These are phyloP conservation scores for Propsilocerus akamusi DNA, from an alignment of 1,140 invertebrate species.

Conservation along the genomic window DNA sequence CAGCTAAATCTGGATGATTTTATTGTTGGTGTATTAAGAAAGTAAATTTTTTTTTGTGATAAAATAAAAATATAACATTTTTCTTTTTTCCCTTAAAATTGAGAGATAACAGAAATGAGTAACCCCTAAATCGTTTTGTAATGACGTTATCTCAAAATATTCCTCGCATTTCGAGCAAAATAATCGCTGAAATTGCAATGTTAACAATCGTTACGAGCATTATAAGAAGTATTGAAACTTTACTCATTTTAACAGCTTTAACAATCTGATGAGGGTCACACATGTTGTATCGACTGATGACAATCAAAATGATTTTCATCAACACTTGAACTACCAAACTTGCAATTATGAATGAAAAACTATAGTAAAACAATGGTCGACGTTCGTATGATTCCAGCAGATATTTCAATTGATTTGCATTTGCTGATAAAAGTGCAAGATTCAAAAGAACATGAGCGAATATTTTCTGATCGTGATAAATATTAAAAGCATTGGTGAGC, in stretches of 20 bases:
- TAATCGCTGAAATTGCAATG: slow-evolving; percentile 70
- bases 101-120: too few species aligned
- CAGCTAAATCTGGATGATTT: too few species aligned
- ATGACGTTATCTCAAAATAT: too few species aligned
- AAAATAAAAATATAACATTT: too few species aligned
- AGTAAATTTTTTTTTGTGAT: too few species aligned
- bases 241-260: slow-evolving; percentile 59
- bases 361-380: slow-evolving; percentile 59
- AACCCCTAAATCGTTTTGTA: too few species aligned
- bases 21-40: too few species aligned
- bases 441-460: slow-evolving; percentile 83
- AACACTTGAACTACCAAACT: slow-evolving; percentile 44
- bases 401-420: slow-evolving; percentile 76
- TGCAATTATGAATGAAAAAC: slow-evolving; percentile 52
- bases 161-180: too few species aligned
- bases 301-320: slow-evolving; percentile 69
- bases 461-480: slow-evolving; percentile 84
- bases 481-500: slow-evolving; percentile 33
- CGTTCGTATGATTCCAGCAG: slow-evolving; percentile 45
- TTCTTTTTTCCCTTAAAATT: too few species aligned
- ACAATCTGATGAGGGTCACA: slow-evolving; percentile 48
- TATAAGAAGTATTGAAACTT: slow-evolving; percentile 62
- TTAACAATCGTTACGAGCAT: slow-evolving; percentile 71
- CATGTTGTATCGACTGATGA: slow-evolving; percentile 63
- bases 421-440: slow-evolving; percentile 57